A percentile compares a stretch with the other conserved stretches of the same genome.
phyloP scores from a whole-genome alignment of 2,113 vertebrate species.

The Cariama cristata region DNA sequence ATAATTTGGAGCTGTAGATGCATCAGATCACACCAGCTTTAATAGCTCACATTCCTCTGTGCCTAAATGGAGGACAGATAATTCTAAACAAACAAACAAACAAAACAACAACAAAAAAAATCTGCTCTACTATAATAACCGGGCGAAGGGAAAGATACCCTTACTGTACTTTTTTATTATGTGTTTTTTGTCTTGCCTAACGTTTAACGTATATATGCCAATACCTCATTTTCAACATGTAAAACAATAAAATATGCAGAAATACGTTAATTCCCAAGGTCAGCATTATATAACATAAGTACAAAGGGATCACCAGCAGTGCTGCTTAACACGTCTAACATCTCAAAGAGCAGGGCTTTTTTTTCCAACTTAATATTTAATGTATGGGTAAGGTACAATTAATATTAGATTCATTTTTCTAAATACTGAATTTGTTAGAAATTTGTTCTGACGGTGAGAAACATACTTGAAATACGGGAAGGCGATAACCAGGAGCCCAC shows the following conservation, averaged over 20 bases:
- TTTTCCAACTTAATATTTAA: not conserved
- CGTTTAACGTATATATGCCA: not conserved
- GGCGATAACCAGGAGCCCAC: not conserved
- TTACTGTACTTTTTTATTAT: not conserved
- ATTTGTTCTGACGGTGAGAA: not conserved
- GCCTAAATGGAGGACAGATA: not conserved
- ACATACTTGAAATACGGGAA: not conserved
- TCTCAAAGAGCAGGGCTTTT: not conserved
- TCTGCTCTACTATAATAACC: not conserved
- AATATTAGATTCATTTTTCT: not conserved
- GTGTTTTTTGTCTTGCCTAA: not conserved
- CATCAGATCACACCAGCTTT: conserved; percentile 7
- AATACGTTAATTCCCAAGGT: conserved; percentile 8
- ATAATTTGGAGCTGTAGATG: conserved; percentile 10
- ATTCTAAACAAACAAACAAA: not conserved
- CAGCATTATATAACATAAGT: not conserved
- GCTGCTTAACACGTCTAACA: not conserved
- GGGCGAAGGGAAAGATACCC: not conserved
- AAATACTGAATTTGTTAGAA: not conserved
- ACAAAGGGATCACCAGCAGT: not conserved
- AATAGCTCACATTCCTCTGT: not conserved
- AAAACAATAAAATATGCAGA: not conserved
- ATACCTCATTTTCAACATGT: not conserved
- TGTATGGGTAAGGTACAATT: not conserved
- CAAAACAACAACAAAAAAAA: not conserved